Evolutionary conservation across 2,797 vertebrate species (phyloP).

Genomic region (Avahi laniger): DNA sequence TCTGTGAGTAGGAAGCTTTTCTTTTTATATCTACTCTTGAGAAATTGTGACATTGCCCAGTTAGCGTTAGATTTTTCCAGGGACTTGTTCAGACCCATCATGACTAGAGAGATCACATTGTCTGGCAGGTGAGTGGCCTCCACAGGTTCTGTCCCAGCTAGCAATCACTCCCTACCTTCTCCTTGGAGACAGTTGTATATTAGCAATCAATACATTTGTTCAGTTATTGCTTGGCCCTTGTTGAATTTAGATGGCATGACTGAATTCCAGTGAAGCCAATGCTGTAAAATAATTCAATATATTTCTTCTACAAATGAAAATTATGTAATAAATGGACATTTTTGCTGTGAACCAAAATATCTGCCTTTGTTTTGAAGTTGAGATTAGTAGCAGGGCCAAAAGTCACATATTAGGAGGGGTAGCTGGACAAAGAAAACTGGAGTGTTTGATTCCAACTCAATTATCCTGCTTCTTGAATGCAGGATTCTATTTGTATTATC

Average conservation of each 20-base stretch:
- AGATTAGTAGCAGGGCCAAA: neutral
- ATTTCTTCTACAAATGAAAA: neutral
- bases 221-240: neutral
- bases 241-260: neutral
- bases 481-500: neutral
- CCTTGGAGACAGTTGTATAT: neutral
- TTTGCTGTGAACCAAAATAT: neutral
- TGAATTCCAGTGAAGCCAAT: neutral
- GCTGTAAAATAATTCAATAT: neutral
- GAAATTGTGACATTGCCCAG: neutral
- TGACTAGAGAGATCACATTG: neutral
- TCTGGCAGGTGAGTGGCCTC: neutral
- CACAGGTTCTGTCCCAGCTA: neutral
- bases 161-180: neutral
- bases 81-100: neutral
- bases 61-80: neutral
- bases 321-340: neutral
- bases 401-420: neutral
- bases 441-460: neutral
- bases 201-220: neutral
- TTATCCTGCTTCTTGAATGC: neutral
- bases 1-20: neutral
- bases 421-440: neutral
- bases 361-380: neutral
- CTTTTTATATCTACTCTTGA: neutral